Conservation (phyloP, 2,113 vertebrate species). For the Hylia prasina region DNA sequence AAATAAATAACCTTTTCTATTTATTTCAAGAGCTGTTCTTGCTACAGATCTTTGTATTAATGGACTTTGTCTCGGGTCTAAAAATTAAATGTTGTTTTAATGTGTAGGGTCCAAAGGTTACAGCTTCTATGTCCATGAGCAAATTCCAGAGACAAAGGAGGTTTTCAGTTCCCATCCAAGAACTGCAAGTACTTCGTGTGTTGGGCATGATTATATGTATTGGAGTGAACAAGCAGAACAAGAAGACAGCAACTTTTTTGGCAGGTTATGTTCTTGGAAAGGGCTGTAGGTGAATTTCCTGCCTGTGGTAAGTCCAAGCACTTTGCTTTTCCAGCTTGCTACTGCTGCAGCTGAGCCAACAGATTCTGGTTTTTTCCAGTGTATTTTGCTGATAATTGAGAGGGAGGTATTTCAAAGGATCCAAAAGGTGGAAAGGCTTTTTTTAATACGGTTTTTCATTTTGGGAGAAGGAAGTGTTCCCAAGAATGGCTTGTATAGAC, state of each 20-base stretch:
- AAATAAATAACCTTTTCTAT: slow-evolving; percentile 12
- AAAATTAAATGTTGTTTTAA: background rate
- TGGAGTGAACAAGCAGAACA: background rate
- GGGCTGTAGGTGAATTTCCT: slow-evolving; percentile 18
- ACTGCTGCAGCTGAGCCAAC: background rate
- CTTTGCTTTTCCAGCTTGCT: background rate
- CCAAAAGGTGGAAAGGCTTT: background rate
- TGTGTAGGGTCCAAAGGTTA: background rate
- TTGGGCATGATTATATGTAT: background rate
- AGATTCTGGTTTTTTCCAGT: background rate
- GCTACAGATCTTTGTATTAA: slow-evolving; percentile 12
- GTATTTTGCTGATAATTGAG: slow-evolving; percentile 20
- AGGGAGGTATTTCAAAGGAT: background rate
- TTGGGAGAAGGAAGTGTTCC: background rate
- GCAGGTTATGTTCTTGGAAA: background rate
- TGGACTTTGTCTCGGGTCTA: background rate
- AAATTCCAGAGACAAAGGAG: background rate
- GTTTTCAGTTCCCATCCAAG: background rate
- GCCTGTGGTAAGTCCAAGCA: background rate
- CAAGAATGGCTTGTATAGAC: background rate
- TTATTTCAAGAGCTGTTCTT: slow-evolving; percentile 23
- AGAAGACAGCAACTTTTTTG: background rate
- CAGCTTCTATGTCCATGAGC: background rate
- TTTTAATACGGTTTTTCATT: background rate
- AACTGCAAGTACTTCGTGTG: background rate